A percentile compares a stretch with the other conserved stretches of the same genome.
These are phyloP conservation scores for Drosophila sproati DNA, from an alignment of 1,140 invertebrate species.

Conservation along the genomic window DNA sequence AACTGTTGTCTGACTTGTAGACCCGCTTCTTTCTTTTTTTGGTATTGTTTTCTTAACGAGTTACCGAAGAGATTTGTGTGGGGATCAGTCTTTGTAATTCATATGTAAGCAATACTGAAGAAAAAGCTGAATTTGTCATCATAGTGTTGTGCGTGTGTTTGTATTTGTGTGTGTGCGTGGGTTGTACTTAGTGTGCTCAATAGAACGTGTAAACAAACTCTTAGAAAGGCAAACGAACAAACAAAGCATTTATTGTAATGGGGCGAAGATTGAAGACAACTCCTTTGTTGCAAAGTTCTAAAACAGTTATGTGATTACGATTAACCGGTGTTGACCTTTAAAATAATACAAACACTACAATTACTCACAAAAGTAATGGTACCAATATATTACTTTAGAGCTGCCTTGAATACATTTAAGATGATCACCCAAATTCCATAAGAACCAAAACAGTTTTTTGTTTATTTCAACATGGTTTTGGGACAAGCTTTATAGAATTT, in stretches of 20 bases:
- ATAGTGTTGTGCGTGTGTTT: background rate
- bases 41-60: slow-evolving; percentile 33
- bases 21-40: slow-evolving; percentile 16
- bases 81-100: slow-evolving; percentile 35
- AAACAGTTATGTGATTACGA: background rate
- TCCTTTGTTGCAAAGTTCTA: background rate
- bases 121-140: slow-evolving; percentile 25
- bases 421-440: too few relatives aligned
- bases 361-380: too few relatives aligned
- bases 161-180: slow-evolving; percentile 2
- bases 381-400: too few relatives aligned
- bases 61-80: slow-evolving; percentile 42
- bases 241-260: background rate
- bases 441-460: too few relatives aligned
- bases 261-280: background rate
- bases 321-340: background rate
- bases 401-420: too few relatives aligned
- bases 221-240: background rate
- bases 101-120: slow-evolving; percentile 18
- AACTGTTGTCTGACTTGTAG: slow-evolving; percentile 55
- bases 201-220: slow-evolving; percentile 18
- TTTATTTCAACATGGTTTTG: too few relatives aligned
- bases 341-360: too few relatives aligned
- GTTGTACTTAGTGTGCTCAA: slow-evolving; percentile 20
- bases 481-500: too few relatives aligned